Evolutionary conservation across 2,797 vertebrate species (phyloP), one percentile per base, ranked within the genome.

Genomic region (Triplophysa bombifrons): DNA sequence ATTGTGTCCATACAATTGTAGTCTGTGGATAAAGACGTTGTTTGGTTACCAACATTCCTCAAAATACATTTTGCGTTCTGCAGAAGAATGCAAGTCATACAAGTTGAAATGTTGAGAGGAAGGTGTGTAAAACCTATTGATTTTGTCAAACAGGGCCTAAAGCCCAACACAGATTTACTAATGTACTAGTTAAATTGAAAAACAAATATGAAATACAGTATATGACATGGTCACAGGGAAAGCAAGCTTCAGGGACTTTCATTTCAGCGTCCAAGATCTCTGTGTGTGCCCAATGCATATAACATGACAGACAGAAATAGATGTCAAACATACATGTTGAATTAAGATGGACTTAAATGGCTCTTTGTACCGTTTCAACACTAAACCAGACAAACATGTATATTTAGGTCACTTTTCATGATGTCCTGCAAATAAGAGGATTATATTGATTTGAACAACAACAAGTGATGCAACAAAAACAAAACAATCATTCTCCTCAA

Each of bases 351-450:
- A 76, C 14, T 58, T 38, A 58, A 19, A 1, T n/a, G 3, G 20
- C 22, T 58, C 17, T 46, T 38, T 68, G 64, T n/a, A 30, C 22
- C 44, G 53, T 11, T 13, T 13, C 13, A 48, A 2, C 46, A 58
- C 48, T 63, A 4, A 20, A 16, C 11, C 44, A 50, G 16, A 78
- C 46, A 76, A 3, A 48, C 38, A 67, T 16, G 13, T 48, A 75
- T 74, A 87, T 85, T 72, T 85, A 85, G 84, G 86, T 85, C 85
- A 84, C 60, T 74, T 78, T 66, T 78, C 72, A 81, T 70, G 76
- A 80, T 72, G 80, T 51, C 46, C 60, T 75, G 34, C 46, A 73
- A 65, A 70, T 81, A 86, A 87, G 80, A 85, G 82, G 85, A 86
- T 86, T 85, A 81, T 12, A 5, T 20, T 55, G n/a, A 58, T 61